Evolutionary conservation across 2,113 vertebrate genomes (phyloP), one percentile per base, ranked within the genome.

Genomic region (Chaenogobius annularis): DNA sequence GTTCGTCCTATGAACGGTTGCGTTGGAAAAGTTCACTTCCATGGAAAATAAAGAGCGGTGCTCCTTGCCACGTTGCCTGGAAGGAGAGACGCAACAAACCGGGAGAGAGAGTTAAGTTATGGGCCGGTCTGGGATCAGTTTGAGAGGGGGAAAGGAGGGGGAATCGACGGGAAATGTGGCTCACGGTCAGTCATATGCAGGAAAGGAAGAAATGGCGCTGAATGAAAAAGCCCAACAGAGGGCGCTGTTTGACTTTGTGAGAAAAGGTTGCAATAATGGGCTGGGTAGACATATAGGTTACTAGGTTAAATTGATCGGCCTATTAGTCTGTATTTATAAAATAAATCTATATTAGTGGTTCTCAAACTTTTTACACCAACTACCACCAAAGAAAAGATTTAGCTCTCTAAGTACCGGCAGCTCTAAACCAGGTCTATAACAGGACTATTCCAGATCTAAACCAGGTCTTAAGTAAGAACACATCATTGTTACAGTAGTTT

Each of bases 21-120:
- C 26, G 8, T 62, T 37, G 31, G 58, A 7, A 59, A 20, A 12
- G 0, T 31, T n/a, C 20, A 37, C 17, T n/a, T 11, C 40, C 19
- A 23, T 13, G 19, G 10, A 0, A 0, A 22, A 50, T 22, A 37
- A 23, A 50, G 13, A 11, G 6, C n/a, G 69, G n/a, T 59, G 40
- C 56, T 31, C 50, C 10, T 4, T 88, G 86, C 88, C 88, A 88
- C 86, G 88, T 90, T 86, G 88, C 69, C 85, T 10, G 76, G 77
- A 68, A 59, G 72, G 23, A 56, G 75, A 59, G 86, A 70, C 80
- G 73, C 26, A 54, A 9, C 17, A n/a, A 11, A 55, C 14, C 67
- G 6, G 14, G 13, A 20, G 52, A 46, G 10, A 26, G 23, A 14
- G 10, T 9, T 4, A 3, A 20, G 10, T 19, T 17, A 12, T 40